These are phyloP conservation scores for Calephelis perditalis DNA, from an alignment of 2,888 invertebrate genomes.

Conservation along the genomic window DNA sequence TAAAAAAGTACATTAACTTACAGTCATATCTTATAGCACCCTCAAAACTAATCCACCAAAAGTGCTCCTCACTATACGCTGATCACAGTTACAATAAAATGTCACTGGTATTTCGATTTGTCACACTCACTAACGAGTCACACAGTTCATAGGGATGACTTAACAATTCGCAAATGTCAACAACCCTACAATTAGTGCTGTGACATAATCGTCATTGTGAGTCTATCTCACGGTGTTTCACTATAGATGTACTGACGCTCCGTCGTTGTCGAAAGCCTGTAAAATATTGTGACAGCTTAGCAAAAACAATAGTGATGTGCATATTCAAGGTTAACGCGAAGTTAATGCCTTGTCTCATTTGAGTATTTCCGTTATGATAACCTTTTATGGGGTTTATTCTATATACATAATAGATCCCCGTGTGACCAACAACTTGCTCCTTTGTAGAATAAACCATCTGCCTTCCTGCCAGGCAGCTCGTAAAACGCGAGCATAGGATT, in stretches of 20 bases:
- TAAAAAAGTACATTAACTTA: constrained; percentile 39
- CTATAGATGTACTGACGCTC: background rate
- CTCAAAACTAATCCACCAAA: constrained; percentile 31
- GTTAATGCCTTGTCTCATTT: constrained; percentile 4
- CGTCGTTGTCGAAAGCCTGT: background rate
- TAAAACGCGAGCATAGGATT: too few relatives aligned
- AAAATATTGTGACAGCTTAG: background rate
- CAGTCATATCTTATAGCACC: constrained; percentile 58
- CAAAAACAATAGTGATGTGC: background rate
- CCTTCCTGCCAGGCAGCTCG: too few relatives aligned
- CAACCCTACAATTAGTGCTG: constrained; percentile 9
- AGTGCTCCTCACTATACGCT: constrained; percentile 3
- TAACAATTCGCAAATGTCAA: constrained; percentile 20
- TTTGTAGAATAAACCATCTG: too few relatives aligned
- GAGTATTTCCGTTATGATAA: background rate
- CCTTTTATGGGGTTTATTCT: background rate
- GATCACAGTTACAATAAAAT: too few relatives aligned
- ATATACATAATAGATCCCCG: too few relatives aligned
- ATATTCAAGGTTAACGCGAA: constrained; percentile 9
- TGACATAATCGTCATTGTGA: constrained; percentile 6
- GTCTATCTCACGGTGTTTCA: constrained; percentile 6
- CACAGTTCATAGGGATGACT: constrained; percentile 17
- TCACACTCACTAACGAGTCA: constrained; percentile 23
- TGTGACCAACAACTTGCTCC: too few relatives aligned
- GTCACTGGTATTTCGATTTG: constrained; percentile 16